Evolutionary conservation across 2,113 vertebrate genomes (phyloP), one percentile per base, ranked within the genome.

Genomic region (Nerophis lumbriciformis): DNA sequence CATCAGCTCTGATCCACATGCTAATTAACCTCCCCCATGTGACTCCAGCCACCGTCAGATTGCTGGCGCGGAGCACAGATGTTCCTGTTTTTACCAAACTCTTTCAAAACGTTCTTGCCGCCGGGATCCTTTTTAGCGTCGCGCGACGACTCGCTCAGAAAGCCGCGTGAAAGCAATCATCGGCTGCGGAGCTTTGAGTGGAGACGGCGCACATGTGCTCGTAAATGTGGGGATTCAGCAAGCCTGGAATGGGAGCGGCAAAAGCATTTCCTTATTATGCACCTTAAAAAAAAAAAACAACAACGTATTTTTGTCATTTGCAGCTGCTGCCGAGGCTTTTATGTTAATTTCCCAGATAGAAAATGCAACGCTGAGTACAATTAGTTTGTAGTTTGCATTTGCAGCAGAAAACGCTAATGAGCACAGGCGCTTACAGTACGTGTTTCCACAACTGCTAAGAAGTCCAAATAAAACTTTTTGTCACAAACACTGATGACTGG

Each of bases 21-120:
- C 74, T 82, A 86, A 88, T 86, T 84, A 85, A 82, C 82, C 76
- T 76, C 69, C 71, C 65, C 77, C 66, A 64, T 68, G 64, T 39
- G 60, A 75, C 67, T 63, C 73, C 10, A 4, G 42, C 77, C 78
- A 74, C 38, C 72, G 74, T 78, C 66, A 80, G 80, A 85, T 76
- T 83, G 83, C 79, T 66, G 74, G 57, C 51, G 61, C 10, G 21
- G 68, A 63, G 74, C 80, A 75, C 86, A 85, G 84, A 86, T 88
- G 86, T 86, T 85, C 63, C 69, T 63, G 71, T 78, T 77, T 83
- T 71, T 71, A 57, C 54, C 47, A 36, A 21, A 1, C n/a, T 72
- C 50, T 68, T 59, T 36, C 56, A 68, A 71, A 77, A 53, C 59
- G 12, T 48, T 62, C 51, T 53, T 73, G 58, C 75, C 60, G 75